These are phyloP conservation scores for Zygaena filipendulae DNA, from an alignment of 2,888 invertebrate genomes.

Conservation along the genomic window DNA sequence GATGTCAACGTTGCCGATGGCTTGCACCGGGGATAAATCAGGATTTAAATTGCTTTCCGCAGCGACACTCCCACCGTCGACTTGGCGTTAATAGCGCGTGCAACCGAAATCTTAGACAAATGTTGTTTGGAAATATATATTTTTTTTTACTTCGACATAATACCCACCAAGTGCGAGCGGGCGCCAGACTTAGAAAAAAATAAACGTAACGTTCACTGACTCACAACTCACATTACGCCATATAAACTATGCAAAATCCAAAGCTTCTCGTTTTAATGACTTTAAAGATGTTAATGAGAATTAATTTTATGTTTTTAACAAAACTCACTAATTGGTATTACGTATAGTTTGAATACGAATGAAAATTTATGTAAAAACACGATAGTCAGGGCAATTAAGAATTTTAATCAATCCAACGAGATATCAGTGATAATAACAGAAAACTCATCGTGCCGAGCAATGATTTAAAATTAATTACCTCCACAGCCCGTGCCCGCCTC, in stretches of 20 bases:
- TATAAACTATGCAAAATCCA: too few relatives aligned
- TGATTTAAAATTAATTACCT: conserved; percentile 56
- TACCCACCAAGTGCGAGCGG: conserved; percentile 35
- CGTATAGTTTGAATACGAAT: too few relatives aligned
- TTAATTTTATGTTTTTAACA: too few relatives aligned
- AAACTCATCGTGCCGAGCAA: too few relatives aligned
- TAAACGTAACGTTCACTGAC: conserved; percentile 30
- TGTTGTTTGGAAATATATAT: conserved; percentile 41
- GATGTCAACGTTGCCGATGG: conserved; percentile 49
- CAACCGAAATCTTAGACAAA: conserved; percentile 55
- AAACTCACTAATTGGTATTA: too few relatives aligned
- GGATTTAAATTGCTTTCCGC: conserved; percentile 59
- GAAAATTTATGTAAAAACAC: too few relatives aligned
- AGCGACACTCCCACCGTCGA: conserved; percentile 58
- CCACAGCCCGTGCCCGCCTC: conserved; percentile 45
- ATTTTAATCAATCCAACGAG: too few relatives aligned
- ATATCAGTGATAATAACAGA: too few relatives aligned
- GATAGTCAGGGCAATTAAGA: too few relatives aligned
- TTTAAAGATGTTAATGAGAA: too few relatives aligned
- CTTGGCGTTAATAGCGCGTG: conserved; percentile 64
- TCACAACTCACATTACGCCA: conserved; percentile 25
- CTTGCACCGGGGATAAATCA: conserved; percentile 54
- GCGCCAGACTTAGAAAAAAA: conserved; percentile 42
- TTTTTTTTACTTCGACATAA: conserved; percentile 54
- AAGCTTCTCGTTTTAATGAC: too few relatives aligned